phyloP scores from a whole-genome alignment of 2,797 vertebrate species.

The Meriones psammophilus region DNA sequence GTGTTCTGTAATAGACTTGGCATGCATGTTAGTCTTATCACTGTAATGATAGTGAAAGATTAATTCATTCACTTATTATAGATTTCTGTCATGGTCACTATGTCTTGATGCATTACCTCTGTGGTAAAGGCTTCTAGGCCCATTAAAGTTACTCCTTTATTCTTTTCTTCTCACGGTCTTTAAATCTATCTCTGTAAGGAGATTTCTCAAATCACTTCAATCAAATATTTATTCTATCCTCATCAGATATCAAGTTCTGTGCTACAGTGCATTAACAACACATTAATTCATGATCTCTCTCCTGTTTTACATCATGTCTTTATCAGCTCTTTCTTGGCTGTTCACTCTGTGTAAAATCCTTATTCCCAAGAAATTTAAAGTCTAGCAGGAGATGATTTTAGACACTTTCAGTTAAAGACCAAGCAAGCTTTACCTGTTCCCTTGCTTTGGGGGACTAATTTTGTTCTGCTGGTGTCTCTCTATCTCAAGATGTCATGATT shows the following conservation, averaged over 20 bases:
- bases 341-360: not conserved
- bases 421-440: not conserved
- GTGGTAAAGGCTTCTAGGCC: not conserved
- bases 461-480: not conserved
- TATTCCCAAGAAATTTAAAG: not conserved
- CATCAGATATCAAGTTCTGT: not conserved
- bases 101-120: not conserved
- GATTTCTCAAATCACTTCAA: slow-evolving; percentile 44
- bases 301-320: not conserved
- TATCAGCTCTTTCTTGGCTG: not conserved
- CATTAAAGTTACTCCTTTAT: not conserved
- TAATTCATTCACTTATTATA: not conserved
- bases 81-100: not conserved
- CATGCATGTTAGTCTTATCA: not conserved
- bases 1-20: not conserved
- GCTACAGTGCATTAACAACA: not conserved
- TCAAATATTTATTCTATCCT: slow-evolving; percentile 57
- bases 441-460: not conserved
- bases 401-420: not conserved
- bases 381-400: not conserved
- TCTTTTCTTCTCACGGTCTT: not conserved
- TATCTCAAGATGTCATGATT: not conserved
- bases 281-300: not conserved
- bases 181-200: slow-evolving; percentile 21
- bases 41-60: not conserved